Evolutionary conservation across 1,140 invertebrate genomes (phyloP).

Genomic region (Gryon sp.): DNA sequence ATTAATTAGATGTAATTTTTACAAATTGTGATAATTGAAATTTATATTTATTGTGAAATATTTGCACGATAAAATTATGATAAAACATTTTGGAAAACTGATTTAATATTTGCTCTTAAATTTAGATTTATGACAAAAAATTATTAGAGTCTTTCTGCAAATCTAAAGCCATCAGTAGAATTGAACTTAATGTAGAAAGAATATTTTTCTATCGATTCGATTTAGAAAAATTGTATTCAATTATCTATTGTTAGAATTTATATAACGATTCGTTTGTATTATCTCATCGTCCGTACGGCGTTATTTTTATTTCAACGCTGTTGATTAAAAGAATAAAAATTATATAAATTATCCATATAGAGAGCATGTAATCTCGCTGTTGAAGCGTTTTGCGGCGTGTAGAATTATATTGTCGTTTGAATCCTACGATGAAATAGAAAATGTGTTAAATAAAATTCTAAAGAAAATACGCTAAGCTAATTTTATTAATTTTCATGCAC

Average conservation of each 20-base stretch:
- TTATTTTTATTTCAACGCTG: background rate
- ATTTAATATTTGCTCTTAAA: too few relatives aligned
- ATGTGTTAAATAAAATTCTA: slow-evolving; percentile 58
- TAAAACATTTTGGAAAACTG: too few relatives aligned
- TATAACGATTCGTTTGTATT: slow-evolving; percentile 15
- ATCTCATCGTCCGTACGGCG: slow-evolving; percentile 14
- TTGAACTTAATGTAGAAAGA: slow-evolving; percentile 70
- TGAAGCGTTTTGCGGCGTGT: slow-evolving; percentile 40
- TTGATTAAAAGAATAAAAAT: background rate
- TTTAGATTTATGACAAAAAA: too few relatives aligned
- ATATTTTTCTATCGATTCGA: slow-evolving; percentile 78
- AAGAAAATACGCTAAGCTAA: too few relatives aligned
- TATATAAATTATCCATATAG: slow-evolving; percentile 17
- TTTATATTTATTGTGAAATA: too few relatives aligned
- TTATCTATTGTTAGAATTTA: slow-evolving; percentile 36
- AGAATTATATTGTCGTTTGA: slow-evolving; percentile 54
- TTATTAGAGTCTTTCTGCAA: slow-evolving; percentile 16
- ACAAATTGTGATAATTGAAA: too few relatives aligned
- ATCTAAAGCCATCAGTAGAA: slow-evolving; percentile 34
- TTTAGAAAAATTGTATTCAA: slow-evolving; percentile 60
- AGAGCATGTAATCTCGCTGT: slow-evolving; percentile 21
- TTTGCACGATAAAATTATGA: too few relatives aligned
- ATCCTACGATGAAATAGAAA: slow-evolving; percentile 33
- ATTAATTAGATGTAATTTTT: too few relatives aligned
- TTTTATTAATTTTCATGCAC: too few relatives aligned